These are phyloP conservation scores for Caenorhabditis afra DNA, from an alignment of 2,888 invertebrate genomes.

Conservation along the genomic window DNA sequence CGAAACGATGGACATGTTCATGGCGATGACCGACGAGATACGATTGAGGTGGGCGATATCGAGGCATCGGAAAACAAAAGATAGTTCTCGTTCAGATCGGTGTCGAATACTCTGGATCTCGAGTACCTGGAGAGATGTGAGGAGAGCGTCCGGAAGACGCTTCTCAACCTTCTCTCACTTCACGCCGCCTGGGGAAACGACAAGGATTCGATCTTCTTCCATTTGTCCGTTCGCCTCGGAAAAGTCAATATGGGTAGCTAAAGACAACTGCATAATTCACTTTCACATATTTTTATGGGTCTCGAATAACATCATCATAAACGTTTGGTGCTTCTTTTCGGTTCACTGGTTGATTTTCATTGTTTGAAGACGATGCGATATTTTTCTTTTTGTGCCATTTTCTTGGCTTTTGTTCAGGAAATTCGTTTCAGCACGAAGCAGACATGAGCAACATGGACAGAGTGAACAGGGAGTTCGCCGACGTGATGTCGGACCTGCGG, in stretches of 20 bases:
- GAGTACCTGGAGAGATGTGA: conserved; percentile 44
- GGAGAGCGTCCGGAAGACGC: conserved; percentile 30
- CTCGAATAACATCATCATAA: no score
- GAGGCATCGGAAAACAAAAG: background rate
- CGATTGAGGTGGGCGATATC: conserved; percentile 47
- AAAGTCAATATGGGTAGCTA: conserved; percentile 36
- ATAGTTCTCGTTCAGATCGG: conserved; percentile 35
- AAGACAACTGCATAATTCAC: background rate
- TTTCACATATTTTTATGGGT: background rate
- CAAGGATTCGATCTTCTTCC: conserved; percentile 55
- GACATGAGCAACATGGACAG: no score
- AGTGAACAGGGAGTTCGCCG: no score
- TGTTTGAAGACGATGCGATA: background rate
- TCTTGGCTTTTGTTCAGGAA: no score
- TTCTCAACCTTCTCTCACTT: conserved; percentile 29
- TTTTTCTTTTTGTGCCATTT: no score
- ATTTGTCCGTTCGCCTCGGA: conserved; percentile 48
- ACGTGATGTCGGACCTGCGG: no score
- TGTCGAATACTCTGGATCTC: conserved; percentile 51
- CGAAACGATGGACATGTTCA: conserved; percentile 61
- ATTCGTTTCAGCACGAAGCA: no score
- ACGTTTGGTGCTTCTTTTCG: background rate
- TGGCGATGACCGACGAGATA: conserved; percentile 61
- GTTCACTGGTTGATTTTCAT: background rate
- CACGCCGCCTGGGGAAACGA: conserved; percentile 44